Evolutionary conservation across 2,113 vertebrate species (phyloP).

Genomic region (Nyctereutes procyonoides): DNA sequence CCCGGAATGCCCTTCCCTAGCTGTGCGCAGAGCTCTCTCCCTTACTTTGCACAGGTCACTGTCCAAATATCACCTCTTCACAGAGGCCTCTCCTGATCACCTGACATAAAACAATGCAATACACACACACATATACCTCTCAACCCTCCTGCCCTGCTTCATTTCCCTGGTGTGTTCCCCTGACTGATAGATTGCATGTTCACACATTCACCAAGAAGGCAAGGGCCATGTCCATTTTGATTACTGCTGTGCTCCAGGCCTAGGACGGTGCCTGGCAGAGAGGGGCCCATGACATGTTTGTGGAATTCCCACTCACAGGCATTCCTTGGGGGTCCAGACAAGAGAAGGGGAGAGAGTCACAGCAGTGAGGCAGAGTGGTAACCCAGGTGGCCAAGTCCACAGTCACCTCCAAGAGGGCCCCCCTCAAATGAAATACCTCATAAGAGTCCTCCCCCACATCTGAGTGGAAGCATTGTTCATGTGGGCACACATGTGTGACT

Average conservation of each 20-base stretch:
- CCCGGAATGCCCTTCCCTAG: no score
- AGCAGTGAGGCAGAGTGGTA: neutral
- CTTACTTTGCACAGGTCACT: no score
- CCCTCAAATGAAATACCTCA: neutral
- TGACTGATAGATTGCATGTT: fast-evolving
- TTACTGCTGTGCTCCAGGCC: neutral
- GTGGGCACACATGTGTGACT: neutral
- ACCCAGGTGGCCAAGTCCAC: neutral
- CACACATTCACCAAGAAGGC: neutral
- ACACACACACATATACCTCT: neutral
- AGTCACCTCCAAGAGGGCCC: neutral
- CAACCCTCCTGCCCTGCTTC: neutral
- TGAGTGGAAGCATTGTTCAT: no score
- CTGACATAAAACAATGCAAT: neutral
- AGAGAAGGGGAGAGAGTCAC: neutral
- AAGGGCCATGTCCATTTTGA: neutral
- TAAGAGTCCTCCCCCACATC: neutral
- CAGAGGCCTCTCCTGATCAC: neutral
- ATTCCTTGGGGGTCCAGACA: neutral
- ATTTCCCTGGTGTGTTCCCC: neutral
- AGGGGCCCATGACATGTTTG: neutral
- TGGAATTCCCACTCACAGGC: neutral
- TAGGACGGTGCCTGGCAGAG: neutral
- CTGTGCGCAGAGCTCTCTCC: no score
- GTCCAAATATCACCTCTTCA: neutral